Evolutionary conservation across 2,797 vertebrate species (phyloP).

Genomic region (Sciurus carolinensis): DNA sequence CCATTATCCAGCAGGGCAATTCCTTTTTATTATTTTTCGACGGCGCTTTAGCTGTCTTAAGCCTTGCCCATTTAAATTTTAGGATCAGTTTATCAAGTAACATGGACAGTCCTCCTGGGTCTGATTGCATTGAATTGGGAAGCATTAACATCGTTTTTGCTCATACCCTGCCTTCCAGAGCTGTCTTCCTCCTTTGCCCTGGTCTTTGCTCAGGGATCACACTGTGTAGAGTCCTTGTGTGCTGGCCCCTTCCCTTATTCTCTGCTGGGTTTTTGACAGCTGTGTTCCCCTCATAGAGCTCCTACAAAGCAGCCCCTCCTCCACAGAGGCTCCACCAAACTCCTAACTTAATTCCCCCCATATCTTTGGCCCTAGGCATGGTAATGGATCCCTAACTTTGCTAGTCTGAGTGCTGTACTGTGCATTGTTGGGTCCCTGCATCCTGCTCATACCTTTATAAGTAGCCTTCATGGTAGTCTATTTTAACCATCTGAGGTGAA

Average conservation of each 20-base stretch:
- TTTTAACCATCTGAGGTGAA: conserved; percentile 5
- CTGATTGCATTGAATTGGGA: background rate
- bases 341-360: background rate
- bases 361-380: background rate
- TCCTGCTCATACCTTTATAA: background rate
- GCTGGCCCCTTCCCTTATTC: background rate
- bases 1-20: background rate
- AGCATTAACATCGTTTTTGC: background rate
- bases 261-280: background rate
- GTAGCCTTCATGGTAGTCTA: background rate
- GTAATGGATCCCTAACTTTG: background rate
- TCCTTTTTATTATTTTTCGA: background rate
- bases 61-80: background rate
- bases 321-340: background rate
- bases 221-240: background rate
- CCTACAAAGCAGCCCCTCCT: background rate
- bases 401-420: background rate
- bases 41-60: background rate
- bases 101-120: background rate
- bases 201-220: background rate
- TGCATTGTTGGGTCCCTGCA: background rate
- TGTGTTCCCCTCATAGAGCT: background rate
- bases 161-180: background rate
- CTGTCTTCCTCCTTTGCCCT: background rate
- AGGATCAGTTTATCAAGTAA: background rate